Evolutionary conservation across 2,888 invertebrate genomes (phyloP), one percentile per base, ranked within the genome.

Genomic region (Pelosia muscerda): DNA sequence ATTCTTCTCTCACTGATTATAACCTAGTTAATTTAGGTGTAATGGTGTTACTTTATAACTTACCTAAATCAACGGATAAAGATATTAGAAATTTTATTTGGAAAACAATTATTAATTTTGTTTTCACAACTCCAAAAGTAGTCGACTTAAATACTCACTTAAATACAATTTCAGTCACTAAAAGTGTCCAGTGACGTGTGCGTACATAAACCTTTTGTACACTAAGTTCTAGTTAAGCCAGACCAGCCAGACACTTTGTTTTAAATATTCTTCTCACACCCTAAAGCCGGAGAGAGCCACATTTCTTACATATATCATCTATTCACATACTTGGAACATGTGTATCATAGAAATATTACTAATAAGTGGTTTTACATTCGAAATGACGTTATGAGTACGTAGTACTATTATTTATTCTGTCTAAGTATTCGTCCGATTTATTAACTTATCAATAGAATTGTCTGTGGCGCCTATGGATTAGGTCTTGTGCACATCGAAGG

Each of bases 261-360:
- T 23, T n/a, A 8, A 57, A n/a, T 8, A n/a, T 68, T 62, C 31
- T 34, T 53, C 64, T 65, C 71, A 69, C 71, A 68, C 71, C 25
- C 31, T 63, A 55, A 31, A 38, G 65, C 54, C 61, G 53, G 65
- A 62, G 68, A 63, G 42, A 75, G 66, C 65, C 25, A 64, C 65
- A 31, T 25, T 67, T 62, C 25, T 59, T 31, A 63, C 66, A 72
- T 68, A 69, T 65, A 72, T 66, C 23, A 57, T 63, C 59, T 66
- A 28, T 55, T 69, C 42, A 55, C 28, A 28, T 34, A 26, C 57
- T 68, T 10, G 42, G 11, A n/a, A 61, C 60, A 65, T 57, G 55
- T 25, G 55, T 62, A 65, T 38, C 49, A 65, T 58, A 62, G 61
- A 63, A 66, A 66, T 66, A 63, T 63, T 69, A 63, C 28, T 58